phyloP scores from a whole-genome alignment of 2,888 invertebrate genomes.

The Vanessa cardui region DNA sequence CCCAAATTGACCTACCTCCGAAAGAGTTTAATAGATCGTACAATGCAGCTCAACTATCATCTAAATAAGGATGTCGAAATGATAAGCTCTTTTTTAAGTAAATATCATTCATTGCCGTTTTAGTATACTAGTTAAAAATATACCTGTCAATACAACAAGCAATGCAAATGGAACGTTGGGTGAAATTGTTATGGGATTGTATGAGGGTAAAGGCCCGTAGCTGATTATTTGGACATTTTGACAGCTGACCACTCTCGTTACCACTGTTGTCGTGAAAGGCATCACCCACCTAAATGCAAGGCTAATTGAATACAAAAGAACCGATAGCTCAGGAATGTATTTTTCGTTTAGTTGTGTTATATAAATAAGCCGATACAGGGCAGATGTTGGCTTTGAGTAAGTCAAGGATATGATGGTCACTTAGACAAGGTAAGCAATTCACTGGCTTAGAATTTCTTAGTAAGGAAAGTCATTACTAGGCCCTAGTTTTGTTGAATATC shows the following conservation, averaged over 20 bases:
- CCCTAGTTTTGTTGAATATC: too few species aligned
- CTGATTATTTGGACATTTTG: conserved; percentile 82
- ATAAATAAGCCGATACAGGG: conserved; percentile 47
- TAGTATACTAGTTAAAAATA: neutral
- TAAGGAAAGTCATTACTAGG: neutral
- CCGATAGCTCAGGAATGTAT: conserved; percentile 76
- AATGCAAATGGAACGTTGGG: conserved; percentile 21
- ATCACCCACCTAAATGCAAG: conserved; percentile 79
- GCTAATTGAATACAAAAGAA: conserved; percentile 82
- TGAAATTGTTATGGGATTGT: conserved; percentile 37
- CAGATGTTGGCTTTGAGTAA: conserved; percentile 40
- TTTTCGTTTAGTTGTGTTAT: conserved; percentile 67
- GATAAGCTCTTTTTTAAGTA: conserved; percentile 13
- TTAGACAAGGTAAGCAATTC: neutral
- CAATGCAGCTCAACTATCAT: conserved; percentile 65
- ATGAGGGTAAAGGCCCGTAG: conserved; percentile 49
- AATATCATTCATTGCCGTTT: conserved; percentile 48
- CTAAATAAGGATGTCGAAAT: conserved; percentile 34
- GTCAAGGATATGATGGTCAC: neutral
- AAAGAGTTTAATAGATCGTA: conserved; percentile 79
- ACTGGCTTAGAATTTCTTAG: neutral
- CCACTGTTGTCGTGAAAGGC: conserved; percentile 80
- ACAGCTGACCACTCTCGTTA: conserved; percentile 82
- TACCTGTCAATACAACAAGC: neutral
- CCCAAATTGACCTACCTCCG: conserved; percentile 72